These are phyloP conservation scores for Tadarida brasiliensis DNA, from an alignment of 2,797 vertebrate species.

Conservation along the genomic window DNA sequence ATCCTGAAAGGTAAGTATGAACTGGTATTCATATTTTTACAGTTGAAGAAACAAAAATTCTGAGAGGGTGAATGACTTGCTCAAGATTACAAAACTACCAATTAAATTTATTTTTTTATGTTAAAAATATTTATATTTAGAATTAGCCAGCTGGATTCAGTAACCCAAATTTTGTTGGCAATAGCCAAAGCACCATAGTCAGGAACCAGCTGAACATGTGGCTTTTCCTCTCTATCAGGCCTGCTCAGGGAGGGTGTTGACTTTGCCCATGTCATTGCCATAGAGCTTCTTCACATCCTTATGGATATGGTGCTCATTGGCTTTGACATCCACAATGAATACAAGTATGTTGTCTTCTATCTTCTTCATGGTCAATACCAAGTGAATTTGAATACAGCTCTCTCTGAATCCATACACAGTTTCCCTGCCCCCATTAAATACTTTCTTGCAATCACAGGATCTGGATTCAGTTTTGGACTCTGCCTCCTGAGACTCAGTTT, in stretches of 20 bases:
- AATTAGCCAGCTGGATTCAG: background rate
- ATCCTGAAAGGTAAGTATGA: background rate
- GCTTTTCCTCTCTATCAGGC: background rate
- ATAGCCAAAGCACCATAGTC: background rate
- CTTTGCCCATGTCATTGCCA: background rate
- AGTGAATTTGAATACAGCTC: background rate
- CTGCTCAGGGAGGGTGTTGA: background rate
- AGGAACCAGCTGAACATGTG: background rate
- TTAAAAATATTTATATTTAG: constrained; percentile 7
- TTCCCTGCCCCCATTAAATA: background rate
- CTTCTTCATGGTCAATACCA: background rate
- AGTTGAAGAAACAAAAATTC: constrained; percentile 32
- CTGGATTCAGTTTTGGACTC: background rate
- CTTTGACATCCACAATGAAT: background rate
- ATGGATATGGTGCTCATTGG: background rate
- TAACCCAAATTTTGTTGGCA: background rate
- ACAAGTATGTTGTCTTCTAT: background rate
- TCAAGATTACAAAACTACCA: background rate
- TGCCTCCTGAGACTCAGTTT: background rate
- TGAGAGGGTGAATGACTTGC: background rate
- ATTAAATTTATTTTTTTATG: background rate
- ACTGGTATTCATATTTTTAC: background rate
- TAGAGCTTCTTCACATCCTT: background rate
- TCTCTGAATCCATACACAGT: background rate
- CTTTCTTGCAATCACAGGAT: background rate